phyloP scores from a whole-genome alignment of 2,113 vertebrate species.

The Grallaria varia region DNA sequence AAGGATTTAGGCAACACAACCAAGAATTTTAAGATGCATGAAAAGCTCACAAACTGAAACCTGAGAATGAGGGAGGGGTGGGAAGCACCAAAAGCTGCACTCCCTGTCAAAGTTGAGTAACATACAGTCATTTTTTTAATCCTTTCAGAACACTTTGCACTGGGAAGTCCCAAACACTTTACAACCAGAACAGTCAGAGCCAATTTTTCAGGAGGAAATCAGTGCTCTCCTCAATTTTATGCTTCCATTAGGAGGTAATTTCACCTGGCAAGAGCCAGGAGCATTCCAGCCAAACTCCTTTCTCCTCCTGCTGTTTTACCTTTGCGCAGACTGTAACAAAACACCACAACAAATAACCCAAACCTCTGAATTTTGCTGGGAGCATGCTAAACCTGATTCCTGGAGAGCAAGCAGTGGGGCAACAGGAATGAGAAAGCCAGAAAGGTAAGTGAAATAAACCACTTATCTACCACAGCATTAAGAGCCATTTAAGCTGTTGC shows the following conservation, averaged over 20 bases:
- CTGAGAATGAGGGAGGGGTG: not conserved
- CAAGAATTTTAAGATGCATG: not conserved
- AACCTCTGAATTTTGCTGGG: not conserved
- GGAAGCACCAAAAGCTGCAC: not conserved
- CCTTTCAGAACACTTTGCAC: not conserved
- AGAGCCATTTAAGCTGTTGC: not conserved
- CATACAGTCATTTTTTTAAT: not conserved
- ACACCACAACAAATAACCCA: not conserved
- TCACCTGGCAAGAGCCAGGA: not conserved
- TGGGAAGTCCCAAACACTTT: not conserved
- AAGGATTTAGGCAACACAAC: not conserved
- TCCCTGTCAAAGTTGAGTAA: not conserved
- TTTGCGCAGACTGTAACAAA: not conserved
- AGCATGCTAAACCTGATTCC: not conserved
- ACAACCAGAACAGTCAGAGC: not conserved
- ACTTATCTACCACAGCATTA: not conserved
- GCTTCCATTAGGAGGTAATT: not conserved
- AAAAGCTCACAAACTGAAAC: not conserved
- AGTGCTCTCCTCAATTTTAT: not conserved
- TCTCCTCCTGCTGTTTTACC: not conserved
- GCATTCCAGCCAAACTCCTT: not conserved
- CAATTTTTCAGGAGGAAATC: not conserved
- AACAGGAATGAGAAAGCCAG: not conserved
- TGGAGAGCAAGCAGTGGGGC: accelerated
- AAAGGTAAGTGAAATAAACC: not conserved